A percentile compares a stretch with the other conserved stretches of the same genome.
These are phyloP conservation scores for Bemisia tabaci DNA, from an alignment of 1,140 invertebrate species.

Conservation along the genomic window DNA sequence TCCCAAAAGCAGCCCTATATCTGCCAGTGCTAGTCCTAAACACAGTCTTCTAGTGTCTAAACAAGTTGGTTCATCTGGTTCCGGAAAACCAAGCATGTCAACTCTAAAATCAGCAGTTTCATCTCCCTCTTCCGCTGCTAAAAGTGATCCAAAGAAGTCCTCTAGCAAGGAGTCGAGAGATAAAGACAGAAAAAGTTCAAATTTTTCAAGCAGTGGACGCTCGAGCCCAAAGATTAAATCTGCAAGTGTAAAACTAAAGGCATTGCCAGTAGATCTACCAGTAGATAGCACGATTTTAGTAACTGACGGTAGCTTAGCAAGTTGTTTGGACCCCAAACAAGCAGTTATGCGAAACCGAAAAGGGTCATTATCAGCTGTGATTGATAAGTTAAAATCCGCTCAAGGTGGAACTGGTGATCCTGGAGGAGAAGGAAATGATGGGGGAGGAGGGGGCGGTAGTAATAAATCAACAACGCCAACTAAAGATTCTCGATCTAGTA, in stretches of 20 bases:
- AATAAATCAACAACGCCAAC: not conserved
- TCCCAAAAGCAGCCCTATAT: constrained; percentile 20
- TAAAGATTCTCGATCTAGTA: constrained; percentile 10
- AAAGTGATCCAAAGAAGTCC: constrained; percentile 32
- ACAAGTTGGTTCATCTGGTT: constrained; percentile 50
- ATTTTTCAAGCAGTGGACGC: constrained; percentile 36
- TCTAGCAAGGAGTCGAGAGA: constrained; percentile 35
- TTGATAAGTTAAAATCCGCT: constrained; percentile 68
- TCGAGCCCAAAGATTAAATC: constrained; percentile 51
- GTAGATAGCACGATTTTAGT: constrained; percentile 16
- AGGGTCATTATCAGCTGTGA: constrained; percentile 65
- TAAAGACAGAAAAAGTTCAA: constrained; percentile 28
- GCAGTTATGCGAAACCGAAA: constrained; percentile 49
- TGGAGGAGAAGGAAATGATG: constrained; percentile 17
- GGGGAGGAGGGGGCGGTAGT: constrained; percentile 24
- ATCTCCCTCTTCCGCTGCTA: constrained; percentile 36
- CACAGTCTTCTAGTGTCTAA: constrained; percentile 59
- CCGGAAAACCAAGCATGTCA: constrained; percentile 78
- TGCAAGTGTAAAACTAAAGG: constrained; percentile 48
- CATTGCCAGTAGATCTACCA: constrained; percentile 46
- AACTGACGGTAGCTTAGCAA: constrained; percentile 5
- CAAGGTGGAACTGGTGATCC: constrained; percentile 41
- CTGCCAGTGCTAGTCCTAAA: constrained; percentile 43
- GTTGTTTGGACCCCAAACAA: constrained; percentile 3
- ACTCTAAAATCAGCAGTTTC: constrained; percentile 64